A percentile compares a stretch with the other conserved stretches of the same genome.
Evolutionary conservation across 2,888 invertebrate species (phyloP).

Genomic region (Cyaniris semiargus): DNA sequence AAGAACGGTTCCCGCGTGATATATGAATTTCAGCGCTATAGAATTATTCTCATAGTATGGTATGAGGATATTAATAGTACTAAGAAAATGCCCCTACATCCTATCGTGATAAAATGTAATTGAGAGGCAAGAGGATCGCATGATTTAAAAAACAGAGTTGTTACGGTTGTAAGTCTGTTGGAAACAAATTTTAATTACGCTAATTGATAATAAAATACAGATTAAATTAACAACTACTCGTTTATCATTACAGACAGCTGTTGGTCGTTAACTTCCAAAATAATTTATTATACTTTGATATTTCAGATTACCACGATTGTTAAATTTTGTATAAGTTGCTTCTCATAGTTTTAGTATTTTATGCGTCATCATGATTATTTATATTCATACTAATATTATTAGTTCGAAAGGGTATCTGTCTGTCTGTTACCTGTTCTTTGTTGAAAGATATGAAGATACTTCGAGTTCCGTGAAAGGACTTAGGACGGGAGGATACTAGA

Average conservation of each 20-base stretch:
- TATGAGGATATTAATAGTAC: too few relatives aligned
- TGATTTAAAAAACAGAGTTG: neutral
- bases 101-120: neutral
- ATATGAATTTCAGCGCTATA: too few relatives aligned
- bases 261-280: constrained; percentile 10
- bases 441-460: too few relatives aligned
- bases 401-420: too few relatives aligned
- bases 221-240: constrained; percentile 22
- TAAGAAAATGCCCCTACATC: too few relatives aligned
- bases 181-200: constrained; percentile 10
- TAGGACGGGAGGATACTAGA: too few relatives aligned
- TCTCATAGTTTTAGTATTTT: neutral
- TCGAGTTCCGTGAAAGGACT: too few relatives aligned
- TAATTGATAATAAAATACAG: constrained; percentile 24
- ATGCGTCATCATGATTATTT: too few relatives aligned
- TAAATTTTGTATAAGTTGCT: neutral
- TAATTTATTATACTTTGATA: neutral
- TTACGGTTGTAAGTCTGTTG: neutral
- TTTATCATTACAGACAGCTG: constrained; percentile 26
- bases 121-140: neutral
- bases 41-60: too few relatives aligned
- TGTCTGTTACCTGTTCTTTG: too few relatives aligned
- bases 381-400: too few relatives aligned
- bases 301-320: neutral
- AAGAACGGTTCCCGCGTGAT: too few relatives aligned